Conservation (phyloP, 2,797 vertebrate genomes). For the Anisognathus igniventris region DNA sequence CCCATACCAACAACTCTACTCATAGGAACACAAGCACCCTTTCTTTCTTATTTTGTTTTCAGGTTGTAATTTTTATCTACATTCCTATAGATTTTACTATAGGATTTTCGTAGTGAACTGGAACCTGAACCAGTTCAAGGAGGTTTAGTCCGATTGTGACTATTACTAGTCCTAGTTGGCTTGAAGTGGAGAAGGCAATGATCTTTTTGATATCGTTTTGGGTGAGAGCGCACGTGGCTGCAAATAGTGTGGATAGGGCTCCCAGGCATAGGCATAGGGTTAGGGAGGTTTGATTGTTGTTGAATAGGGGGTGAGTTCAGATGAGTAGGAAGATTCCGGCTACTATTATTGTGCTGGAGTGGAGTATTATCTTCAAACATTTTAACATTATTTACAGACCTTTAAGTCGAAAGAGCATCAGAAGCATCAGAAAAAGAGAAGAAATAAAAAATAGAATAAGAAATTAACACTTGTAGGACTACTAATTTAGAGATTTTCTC, state of each 20-base stretch:
- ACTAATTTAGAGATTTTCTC: neutral
- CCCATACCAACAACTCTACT: neutral
- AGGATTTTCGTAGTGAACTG: neutral
- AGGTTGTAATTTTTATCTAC: neutral
- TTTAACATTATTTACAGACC: neutral
- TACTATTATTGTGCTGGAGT: too few relatives aligned
- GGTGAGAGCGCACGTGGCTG: too few relatives aligned
- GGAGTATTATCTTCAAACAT: neutral
- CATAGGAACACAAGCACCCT: fast-evolving
- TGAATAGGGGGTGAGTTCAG: too few relatives aligned
- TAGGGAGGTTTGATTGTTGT: too few relatives aligned
- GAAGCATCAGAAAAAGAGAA: neutral
- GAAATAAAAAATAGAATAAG: neutral
- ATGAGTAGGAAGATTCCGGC: too few relatives aligned
- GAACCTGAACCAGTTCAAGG: too few relatives aligned
- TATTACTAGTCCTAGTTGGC: too few relatives aligned
- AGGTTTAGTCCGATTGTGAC: too few relatives aligned
- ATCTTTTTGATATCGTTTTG: too few relatives aligned
- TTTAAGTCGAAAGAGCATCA: neutral
- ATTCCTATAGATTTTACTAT: neutral
- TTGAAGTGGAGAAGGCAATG: too few relatives aligned
- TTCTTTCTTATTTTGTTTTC: neutral
- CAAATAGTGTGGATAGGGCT: too few relatives aligned
- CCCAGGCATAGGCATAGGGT: too few relatives aligned
- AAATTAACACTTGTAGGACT: neutral